These are phyloP conservation scores for Pterocles gutturalis DNA, from an alignment of 2,113 vertebrate genomes.

Conservation along the genomic window DNA sequence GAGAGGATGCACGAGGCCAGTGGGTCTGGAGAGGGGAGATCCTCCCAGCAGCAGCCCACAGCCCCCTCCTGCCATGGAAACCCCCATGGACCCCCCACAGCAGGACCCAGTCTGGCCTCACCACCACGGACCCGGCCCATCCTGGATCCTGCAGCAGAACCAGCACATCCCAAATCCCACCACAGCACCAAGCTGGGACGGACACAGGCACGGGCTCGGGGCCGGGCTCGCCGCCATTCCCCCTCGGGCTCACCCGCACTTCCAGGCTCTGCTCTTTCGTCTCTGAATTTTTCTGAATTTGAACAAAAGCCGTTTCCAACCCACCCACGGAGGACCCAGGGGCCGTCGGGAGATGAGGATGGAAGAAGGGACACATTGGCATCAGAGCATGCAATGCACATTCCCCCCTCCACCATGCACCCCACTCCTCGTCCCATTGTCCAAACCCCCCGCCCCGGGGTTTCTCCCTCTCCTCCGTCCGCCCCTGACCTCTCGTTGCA, in stretches of 20 bases:
- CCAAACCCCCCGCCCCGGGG: not conserved
- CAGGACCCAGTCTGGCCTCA: too few relatives aligned
- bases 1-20: fast-evolving
- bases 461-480: not conserved
- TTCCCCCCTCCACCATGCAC: not conserved
- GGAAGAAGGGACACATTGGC: not conserved
- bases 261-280: not conserved
- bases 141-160: not conserved
- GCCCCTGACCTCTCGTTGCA: slow-evolving; percentile 21
- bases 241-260: not conserved
- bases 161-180: too few relatives aligned
- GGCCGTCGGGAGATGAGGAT: not conserved
- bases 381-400: not conserved
- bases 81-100: not conserved
- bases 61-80: not conserved
- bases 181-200: too few relatives aligned
- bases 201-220: too few relatives aligned
- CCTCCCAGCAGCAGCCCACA: fast-evolving
- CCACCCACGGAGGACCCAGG: not conserved
- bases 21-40: too few relatives aligned
- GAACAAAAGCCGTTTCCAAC: not conserved
- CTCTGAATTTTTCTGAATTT: not conserved
- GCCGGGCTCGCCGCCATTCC: not conserved
- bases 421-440: not conserved
- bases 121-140: too few relatives aligned